Evolutionary conservation across 2,113 vertebrate species (phyloP).

Genomic region (Forbesichthys papilliferus): DNA sequence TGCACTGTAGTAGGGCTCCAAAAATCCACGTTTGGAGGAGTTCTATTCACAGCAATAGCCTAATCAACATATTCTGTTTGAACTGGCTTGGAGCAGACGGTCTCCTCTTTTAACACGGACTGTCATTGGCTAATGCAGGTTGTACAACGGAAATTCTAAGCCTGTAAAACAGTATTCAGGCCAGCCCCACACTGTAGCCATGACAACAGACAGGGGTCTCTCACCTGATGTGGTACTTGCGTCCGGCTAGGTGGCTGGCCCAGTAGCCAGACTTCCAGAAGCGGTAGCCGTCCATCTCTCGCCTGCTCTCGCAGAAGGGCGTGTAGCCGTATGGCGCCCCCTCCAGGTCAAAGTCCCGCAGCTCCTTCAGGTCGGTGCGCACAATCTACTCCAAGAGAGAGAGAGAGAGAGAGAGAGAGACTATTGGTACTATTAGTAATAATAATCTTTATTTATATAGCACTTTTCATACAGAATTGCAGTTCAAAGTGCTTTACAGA

Average conservation of each 20-base stretch:
- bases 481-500: background rate
- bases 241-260: conserved; percentile 94
- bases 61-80: too few species aligned
- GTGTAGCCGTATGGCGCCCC: conserved; percentile 97
- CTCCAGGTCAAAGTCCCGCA: conserved; percentile 92
- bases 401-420: conserved; percentile 38
- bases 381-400: conserved; percentile 82
- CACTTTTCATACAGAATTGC: background rate
- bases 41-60: too few species aligned
- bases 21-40: too few species aligned
- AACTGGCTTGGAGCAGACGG: too few species aligned
- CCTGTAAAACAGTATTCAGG: background rate
- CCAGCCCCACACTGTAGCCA: background rate
- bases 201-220: background rate
- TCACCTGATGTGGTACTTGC: conserved; percentile 98
- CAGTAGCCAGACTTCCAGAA: conserved; percentile 99
- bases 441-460: too few species aligned
- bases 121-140: too few species aligned
- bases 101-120: too few species aligned
- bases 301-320: conserved; percentile 94
- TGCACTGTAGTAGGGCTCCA: too few species aligned
- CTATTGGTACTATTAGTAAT: conserved; percentile 72
- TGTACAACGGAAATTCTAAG: too few species aligned
- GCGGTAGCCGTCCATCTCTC: conserved; percentile 97
- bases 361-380: conserved; percentile 92